Conservation (phyloP, 2,797 vertebrate species). For the Microctenopoma lineatum region DNA sequence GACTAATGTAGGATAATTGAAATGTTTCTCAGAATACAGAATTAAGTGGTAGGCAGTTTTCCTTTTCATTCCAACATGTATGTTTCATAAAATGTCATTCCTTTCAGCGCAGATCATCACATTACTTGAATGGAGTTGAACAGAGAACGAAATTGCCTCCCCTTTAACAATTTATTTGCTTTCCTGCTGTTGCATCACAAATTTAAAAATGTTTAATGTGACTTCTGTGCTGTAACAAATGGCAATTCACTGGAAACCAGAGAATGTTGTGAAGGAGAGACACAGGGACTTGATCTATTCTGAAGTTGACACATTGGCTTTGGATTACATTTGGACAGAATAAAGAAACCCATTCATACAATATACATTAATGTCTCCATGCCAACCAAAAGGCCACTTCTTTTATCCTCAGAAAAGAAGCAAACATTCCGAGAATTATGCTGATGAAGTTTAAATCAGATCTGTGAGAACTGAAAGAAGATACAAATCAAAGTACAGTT, state of each 20-base stretch:
- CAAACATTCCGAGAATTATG: constrained; percentile 14
- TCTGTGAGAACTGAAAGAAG: constrained; percentile 10
- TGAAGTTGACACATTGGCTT: constrained; percentile 14
- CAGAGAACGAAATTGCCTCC: constrained; percentile 17
- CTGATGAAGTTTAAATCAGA: constrained; percentile 12
- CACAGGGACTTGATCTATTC: constrained; percentile 1
- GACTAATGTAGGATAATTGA: not conserved
- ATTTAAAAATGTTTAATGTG: constrained; percentile 54
- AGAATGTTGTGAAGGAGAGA: not conserved
- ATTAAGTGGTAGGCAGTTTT: not conserved
- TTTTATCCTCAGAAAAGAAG: too few species aligned
- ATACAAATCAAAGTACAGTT: constrained; percentile 42
- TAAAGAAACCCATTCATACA: not conserved
- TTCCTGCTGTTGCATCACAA: constrained; percentile 68
- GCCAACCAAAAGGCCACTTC: too few species aligned
- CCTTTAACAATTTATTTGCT: constrained; percentile 55
- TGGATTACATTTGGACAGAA: not conserved
- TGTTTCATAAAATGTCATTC: constrained; percentile 31
- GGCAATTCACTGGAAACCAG: constrained; percentile 32
- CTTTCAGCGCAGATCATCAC: constrained; percentile 10
- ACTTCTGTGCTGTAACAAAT: constrained; percentile 51
- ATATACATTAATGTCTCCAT: not conserved
- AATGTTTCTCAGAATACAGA: not conserved
- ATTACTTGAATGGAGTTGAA: constrained; percentile 15
- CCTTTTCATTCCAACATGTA: constrained; percentile 24